These are phyloP conservation scores for Hypotaenidia philippensis DNA, from an alignment of 2,797 vertebrate genomes.

Conservation along the genomic window DNA sequence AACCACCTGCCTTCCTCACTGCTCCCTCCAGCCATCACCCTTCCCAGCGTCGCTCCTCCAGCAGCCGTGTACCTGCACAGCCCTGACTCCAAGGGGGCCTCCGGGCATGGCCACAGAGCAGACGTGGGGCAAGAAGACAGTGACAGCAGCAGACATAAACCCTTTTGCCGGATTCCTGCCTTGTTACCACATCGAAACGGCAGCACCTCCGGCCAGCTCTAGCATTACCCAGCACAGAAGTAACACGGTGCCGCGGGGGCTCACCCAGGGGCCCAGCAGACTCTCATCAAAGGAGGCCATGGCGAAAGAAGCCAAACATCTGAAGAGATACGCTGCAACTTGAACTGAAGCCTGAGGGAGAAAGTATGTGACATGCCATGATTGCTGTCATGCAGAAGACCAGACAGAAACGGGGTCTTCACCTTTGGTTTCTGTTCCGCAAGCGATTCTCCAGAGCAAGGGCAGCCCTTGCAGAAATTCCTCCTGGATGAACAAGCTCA, in stretches of 20 bases:
- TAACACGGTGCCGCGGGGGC: accelerated
- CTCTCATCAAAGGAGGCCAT: background rate
- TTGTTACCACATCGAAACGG: accelerated
- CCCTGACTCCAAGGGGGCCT: accelerated
- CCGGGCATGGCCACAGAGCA: accelerated
- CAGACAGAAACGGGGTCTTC: background rate
- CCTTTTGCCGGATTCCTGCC: background rate
- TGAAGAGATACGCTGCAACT: background rate
- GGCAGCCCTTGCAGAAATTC: background rate
- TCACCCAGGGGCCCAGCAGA: background rate
- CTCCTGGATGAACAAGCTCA: background rate
- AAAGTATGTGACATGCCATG: accelerated
- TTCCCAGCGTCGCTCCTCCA: accelerated
- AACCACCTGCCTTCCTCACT: background rate
- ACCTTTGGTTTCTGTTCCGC: background rate
- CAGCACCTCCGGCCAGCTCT: background rate
- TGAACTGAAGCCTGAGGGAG: background rate
- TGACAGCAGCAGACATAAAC: background rate
- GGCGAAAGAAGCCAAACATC: background rate
- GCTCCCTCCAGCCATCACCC: background rate
- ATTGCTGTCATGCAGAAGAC: background rate
- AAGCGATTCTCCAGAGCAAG: background rate
- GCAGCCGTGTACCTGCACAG: accelerated
- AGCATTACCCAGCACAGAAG: background rate
- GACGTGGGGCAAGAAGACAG: background rate